A percentile compares a stretch with the other conserved stretches of the same genome.
Conservation (phyloP, 2,888 invertebrate genomes). For the Frankliniella fusca region DNA sequence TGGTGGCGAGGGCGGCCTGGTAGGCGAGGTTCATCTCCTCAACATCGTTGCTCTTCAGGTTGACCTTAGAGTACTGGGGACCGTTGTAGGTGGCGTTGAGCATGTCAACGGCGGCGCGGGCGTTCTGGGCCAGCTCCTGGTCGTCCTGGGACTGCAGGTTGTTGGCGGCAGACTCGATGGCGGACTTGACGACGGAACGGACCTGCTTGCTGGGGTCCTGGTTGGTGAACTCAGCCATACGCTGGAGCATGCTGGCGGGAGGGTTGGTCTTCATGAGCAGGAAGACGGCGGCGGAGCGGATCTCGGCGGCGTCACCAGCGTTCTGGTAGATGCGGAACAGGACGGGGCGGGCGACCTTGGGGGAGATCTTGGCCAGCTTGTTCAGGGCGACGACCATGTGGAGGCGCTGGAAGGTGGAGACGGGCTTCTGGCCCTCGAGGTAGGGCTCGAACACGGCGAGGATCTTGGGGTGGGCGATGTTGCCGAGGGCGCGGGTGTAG, state of each 20-base stretch:
- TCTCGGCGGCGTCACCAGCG: conserved; percentile 59
- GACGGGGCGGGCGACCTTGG: conserved; percentile 55
- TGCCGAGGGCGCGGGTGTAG: conserved; percentile 62
- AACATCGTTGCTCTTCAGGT: conserved; percentile 38
- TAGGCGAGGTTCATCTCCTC: conserved; percentile 41
- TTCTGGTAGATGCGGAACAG: conserved; percentile 65
- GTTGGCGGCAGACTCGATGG: conserved; percentile 55
- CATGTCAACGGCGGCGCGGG: conserved; percentile 51
- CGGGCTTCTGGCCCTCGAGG: conserved; percentile 57
- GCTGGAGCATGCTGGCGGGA: conserved; percentile 59
- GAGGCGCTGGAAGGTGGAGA: conserved; percentile 59
- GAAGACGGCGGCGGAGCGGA: conserved; percentile 61
- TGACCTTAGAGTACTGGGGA: conserved; percentile 39
- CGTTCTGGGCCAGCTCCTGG: conserved; percentile 52
- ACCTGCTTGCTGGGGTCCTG: conserved; percentile 61
- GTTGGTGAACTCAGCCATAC: conserved; percentile 66
- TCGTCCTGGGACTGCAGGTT: conserved; percentile 45
- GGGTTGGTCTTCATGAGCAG: conserved; percentile 59
- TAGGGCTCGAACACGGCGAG: conserved; percentile 61
- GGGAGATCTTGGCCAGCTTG: conserved; percentile 52
- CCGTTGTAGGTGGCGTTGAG: conserved; percentile 46
- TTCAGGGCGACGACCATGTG: conserved; percentile 59
- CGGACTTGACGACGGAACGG: conserved; percentile 60
- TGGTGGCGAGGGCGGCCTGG: conserved; percentile 46
- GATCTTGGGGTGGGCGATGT: conserved; percentile 59